Evolutionary conservation across 2,113 vertebrate species (phyloP).

Genomic region (Elaphurus davidianus): DNA sequence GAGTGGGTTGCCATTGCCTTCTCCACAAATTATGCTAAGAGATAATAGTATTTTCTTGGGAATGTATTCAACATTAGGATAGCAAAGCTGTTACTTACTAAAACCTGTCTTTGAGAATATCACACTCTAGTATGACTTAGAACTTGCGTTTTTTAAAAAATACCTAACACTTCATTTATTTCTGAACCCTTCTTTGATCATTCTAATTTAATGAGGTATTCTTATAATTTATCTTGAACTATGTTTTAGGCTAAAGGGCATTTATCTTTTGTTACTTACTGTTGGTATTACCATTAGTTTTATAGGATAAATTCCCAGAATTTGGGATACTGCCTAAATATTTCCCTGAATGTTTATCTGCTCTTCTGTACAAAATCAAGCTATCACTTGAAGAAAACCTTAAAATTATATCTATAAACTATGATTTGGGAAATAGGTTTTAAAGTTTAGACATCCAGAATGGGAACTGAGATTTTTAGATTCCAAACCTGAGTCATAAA

Average conservation of each 20-base stretch:
- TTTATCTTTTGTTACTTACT: background rate
- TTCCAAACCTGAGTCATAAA: background rate
- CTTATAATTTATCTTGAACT: background rate
- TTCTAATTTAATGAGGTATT: background rate
- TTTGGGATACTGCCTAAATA: background rate
- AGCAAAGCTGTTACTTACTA: background rate
- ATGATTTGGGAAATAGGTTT: background rate
- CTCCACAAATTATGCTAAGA: background rate
- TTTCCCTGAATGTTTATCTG: background rate
- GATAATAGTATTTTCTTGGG: background rate
- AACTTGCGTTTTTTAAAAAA: background rate
- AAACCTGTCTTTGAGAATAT: background rate
- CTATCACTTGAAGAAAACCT: background rate
- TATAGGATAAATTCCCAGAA: background rate
- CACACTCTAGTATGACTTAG: background rate
- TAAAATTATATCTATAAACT: background rate
- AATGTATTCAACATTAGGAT: background rate
- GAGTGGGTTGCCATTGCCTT: background rate
- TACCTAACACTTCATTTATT: background rate
- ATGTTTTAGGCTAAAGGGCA: background rate
- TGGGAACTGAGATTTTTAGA: background rate
- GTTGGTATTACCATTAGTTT: background rate
- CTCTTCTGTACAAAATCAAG: background rate
- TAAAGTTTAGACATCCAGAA: background rate
- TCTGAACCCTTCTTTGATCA: background rate